phyloP scores from a whole-genome alignment of 1,140 invertebrate species.

The Scaptomyza montana region DNA sequence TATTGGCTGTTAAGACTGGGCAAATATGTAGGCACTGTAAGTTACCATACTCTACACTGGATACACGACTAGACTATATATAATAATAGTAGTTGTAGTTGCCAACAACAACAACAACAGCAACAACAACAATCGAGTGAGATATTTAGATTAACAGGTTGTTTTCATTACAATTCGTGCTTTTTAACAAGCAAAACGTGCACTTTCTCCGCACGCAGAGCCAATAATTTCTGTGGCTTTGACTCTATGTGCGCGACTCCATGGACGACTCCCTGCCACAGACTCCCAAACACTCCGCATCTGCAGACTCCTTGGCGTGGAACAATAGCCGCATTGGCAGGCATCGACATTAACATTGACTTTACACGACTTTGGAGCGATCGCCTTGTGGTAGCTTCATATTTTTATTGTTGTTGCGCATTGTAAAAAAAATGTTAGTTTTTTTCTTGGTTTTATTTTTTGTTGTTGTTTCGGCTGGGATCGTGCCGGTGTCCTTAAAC shows the following conservation, averaged over 20 bases:
- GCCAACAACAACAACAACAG: constrained; percentile 54
- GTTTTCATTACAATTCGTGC: constrained; percentile 83
- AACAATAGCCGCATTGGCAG: constrained; percentile 71
- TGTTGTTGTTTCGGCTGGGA: constrained; percentile 30
- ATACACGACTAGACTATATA: constrained; percentile 79
- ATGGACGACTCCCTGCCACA: constrained; percentile 29
- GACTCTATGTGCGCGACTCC: constrained; percentile 18
- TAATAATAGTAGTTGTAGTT: constrained; percentile 66
- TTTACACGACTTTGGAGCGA: constrained; percentile 79
- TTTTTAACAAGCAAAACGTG: constrained; percentile 84
- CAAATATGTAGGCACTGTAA: constrained; percentile 51
- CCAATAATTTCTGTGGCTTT: constrained; percentile 73
- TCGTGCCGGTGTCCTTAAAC: constrained; percentile 77
- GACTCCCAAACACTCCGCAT: constrained; percentile 14
- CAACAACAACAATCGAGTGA: constrained; percentile 78
- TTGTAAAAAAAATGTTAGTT: constrained; percentile 68
- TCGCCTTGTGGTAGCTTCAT: constrained; percentile 77
- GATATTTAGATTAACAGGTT: constrained; percentile 84
- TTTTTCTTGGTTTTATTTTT: background rate
- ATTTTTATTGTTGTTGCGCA: constrained; percentile 80
- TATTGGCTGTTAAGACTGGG: constrained; percentile 51
- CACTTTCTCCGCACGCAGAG: constrained; percentile 84
- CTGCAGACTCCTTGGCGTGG: constrained; percentile 64
- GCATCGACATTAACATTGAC: constrained; percentile 83
- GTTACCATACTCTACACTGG: constrained; percentile 57